Evolutionary conservation across 30 jellyfish, hydroid and myxozoan species (phyloP), one percentile per base, ranked within the genome.

Genomic region (Rhopilema esculentum): DNA sequence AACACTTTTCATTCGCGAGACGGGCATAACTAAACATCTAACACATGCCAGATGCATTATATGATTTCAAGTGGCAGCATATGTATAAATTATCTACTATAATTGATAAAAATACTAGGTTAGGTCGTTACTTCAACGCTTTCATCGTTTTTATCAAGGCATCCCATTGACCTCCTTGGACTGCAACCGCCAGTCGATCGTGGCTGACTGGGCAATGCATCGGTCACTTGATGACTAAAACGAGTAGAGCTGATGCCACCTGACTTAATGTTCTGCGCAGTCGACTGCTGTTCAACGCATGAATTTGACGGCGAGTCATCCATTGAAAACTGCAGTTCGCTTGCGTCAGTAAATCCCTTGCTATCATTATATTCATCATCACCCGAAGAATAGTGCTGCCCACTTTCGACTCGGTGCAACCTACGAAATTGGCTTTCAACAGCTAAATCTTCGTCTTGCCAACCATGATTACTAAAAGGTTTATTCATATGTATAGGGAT

Each of bases 151-250:
- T 80, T 79, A 22, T 64, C 28, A 23, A 79, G 30, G 28, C 63
- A 64, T 6, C 66, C 71, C 1, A n/a, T 33, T 53, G 80, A 27
- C 29, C 81, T 29, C 65, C 89, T 80, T 23, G 89, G 89, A 71
- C 89, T 80, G 79, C 89, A 80, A 30, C 89, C 71, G 17, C 75
- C 73, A 16, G 89, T 21, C 49, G 89, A 80, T n/a, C 81, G 66
- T 18, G 69, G 68, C 17, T 22, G 49, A 25, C 31, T 15, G 26
- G 71, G 28, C 7, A 61, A 65, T 57, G 77, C 32, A 22, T 80
- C 89, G 19, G 71, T 27, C 26, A 40, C 69, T 4, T 25, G 12
- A 51, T 63, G 71, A 40, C 57, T 40, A 12, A 40, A 40, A 40
- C 57, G 57, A 12, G n/a, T n/a, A n/a, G n/a, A n/a, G n/a, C n/a